Base-by-base conservation (phyloP, 2,113 vertebrate genomes). In the Regulus satrapa region DNA sequence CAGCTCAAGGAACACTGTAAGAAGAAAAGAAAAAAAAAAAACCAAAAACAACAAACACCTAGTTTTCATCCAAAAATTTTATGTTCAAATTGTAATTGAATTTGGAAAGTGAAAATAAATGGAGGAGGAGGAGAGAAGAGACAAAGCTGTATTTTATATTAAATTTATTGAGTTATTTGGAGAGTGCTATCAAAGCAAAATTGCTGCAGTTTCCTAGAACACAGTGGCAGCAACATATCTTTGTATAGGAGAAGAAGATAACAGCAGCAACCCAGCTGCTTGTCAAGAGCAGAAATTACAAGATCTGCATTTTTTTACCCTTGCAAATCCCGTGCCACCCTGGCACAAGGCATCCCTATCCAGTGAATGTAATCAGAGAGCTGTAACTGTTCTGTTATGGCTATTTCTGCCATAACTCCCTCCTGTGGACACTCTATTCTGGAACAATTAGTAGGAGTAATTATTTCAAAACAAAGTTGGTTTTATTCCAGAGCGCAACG, bases 391-490 rank as follows among this genome's bases (percentile, higher is more conserved):
- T 89, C 75, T 48, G 11, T 48, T 69, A 49, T 6, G 77, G 74
- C 46, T 89, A 29, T 73, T 93, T 82, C 78, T 77, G 55, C n/a
- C n/a, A 26, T 73, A 79, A 85, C 92, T 95, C 93, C 91, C 85
- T 95, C 94, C 84, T 88, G 93, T 94, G 69, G 74, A 95, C 81
- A 95, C 41, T 78, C 21, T 73, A 51, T 79, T 88, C 85, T 73
- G 67, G 63, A 96, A 96, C 89, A 96, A 96, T 95, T 96, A 95
- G 66, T 66, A 67, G n/a, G 48, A 89, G 51, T 73, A 97, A 96
- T 97, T 92, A 95, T 76, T 93, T 78, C 43, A 83, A 88, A 95
- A 92, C 13, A 1, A 91, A 89, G 62, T 19, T 10, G 1, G 24
- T 51, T 85, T 64, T 83, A 46, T 85, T 93, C 32, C 46, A 76